Conservation (phyloP, 2,113 vertebrate genomes). For the Rhinoptilus africanus region DNA sequence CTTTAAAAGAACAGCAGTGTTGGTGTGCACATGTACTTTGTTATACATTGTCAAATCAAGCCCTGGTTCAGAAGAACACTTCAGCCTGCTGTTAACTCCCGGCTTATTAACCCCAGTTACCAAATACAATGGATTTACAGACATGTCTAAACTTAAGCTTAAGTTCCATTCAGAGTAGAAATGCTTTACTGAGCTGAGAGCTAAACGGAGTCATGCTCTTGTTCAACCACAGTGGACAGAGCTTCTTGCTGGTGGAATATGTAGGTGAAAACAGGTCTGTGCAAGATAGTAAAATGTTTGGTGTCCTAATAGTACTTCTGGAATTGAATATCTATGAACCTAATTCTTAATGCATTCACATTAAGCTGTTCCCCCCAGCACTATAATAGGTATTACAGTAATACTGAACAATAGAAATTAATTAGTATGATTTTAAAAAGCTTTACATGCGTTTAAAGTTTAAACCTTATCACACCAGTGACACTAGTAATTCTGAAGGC, state of each 20-base stretch:
- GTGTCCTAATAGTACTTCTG: not conserved
- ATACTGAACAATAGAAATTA: not conserved
- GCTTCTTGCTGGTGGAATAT: not conserved
- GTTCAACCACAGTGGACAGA: not conserved
- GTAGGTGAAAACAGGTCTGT: not conserved
- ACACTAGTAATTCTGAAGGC: not conserved
- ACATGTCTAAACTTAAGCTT: not conserved
- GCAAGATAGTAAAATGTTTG: not conserved
- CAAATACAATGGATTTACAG: not conserved
- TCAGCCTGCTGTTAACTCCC: not conserved
- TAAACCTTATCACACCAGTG: not conserved
- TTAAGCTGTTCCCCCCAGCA: not conserved
- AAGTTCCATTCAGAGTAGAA: not conserved
- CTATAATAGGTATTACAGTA: not conserved
- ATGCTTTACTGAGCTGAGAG: not conserved
- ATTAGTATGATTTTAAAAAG: not conserved
- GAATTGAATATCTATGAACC: not conserved
- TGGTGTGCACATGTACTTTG: not conserved
- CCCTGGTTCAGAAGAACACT: not conserved
- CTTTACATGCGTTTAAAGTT: not conserved
- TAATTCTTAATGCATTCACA: not conserved
- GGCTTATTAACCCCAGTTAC: not conserved
- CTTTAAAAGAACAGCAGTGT: not conserved
- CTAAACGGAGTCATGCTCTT: not conserved
- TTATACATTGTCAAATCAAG: not conserved